phyloP scores from a whole-genome alignment of 1,140 invertebrate genomes.

The Octopus bimaculoides region DNA sequence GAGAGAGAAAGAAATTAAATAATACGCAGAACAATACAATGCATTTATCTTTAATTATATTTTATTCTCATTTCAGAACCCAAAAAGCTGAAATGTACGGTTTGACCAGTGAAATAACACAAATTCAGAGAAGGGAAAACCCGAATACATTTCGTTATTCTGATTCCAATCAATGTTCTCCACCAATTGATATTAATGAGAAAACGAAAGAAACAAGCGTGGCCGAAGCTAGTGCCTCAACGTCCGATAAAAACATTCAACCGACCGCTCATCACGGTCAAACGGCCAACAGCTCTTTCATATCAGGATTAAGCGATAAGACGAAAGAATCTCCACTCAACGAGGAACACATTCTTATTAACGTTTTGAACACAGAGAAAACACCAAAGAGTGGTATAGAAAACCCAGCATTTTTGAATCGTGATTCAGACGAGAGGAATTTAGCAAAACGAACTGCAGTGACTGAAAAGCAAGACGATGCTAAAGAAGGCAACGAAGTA shows the following conservation, averaged over 20 bases:
- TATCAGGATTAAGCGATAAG: background rate
- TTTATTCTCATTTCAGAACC: too few species aligned
- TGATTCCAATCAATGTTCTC: too few species aligned
- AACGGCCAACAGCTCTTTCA: background rate
- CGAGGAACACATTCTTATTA: slow-evolving; percentile 9
- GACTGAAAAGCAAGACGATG: too few species aligned
- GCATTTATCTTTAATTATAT: too few species aligned
- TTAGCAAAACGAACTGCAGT: too few species aligned
- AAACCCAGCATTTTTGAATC: background rate
- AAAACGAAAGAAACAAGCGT: too few species aligned
- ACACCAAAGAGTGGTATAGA: background rate
- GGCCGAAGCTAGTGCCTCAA: background rate
- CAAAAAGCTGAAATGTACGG: too few species aligned
- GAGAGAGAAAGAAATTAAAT: background rate
- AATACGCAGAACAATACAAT: background rate
- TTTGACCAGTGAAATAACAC: too few species aligned
- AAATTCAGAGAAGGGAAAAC: too few species aligned
- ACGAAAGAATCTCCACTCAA: background rate
- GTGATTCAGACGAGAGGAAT: background rate
- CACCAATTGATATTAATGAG: too few species aligned
- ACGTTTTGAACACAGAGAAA: background rate
- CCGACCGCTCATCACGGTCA: background rate
- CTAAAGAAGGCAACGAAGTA: too few species aligned
- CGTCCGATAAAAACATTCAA: background rate
- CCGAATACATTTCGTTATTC: too few species aligned